These are phyloP conservation scores for Saturnia pavonia DNA, from an alignment of 2,888 invertebrate species.

Conservation along the genomic window DNA sequence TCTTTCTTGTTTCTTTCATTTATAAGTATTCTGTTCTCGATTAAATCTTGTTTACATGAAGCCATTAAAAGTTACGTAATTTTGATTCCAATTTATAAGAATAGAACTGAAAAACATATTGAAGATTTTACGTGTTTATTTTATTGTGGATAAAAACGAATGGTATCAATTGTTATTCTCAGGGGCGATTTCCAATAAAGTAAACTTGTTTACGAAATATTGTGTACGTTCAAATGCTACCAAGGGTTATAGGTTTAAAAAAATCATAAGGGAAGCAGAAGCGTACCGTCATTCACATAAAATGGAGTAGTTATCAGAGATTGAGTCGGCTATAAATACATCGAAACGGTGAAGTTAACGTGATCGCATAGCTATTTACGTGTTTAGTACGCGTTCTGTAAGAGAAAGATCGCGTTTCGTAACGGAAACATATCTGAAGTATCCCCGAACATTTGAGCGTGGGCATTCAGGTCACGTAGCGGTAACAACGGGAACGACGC, in stretches of 20 bases:
- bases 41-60: not conserved
- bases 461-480: constrained; percentile 72
- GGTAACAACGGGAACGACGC: constrained; percentile 70
- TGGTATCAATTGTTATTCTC: not conserved
- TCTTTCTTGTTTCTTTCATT: not conserved
- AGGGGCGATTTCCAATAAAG: not conserved
- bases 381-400: constrained; percentile 67
- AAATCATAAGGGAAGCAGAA: constrained; percentile 20
- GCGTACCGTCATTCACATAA: constrained; percentile 29
- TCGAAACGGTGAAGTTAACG: constrained; percentile 59
- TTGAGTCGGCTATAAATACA: constrained; percentile 46
- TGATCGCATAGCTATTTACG: constrained; percentile 69
- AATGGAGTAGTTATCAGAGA: constrained; percentile 37
- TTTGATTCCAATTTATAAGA: constrained; percentile 1
- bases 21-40: constrained; percentile 1
- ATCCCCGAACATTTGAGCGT: constrained; percentile 65
- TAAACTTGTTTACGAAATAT: constrained; percentile 7
- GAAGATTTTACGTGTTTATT: not conserved
- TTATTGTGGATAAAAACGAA: not conserved
- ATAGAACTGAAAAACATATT: not conserved
- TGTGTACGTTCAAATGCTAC: not conserved
- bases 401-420: constrained; percentile 72
- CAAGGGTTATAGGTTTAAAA: constrained; percentile 12
- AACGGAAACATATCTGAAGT: constrained; percentile 77
- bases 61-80: constrained; percentile 1